These are phyloP conservation scores for Oxyura jamaicensis DNA, from an alignment of 2,113 vertebrate species.

Conservation along the genomic window DNA sequence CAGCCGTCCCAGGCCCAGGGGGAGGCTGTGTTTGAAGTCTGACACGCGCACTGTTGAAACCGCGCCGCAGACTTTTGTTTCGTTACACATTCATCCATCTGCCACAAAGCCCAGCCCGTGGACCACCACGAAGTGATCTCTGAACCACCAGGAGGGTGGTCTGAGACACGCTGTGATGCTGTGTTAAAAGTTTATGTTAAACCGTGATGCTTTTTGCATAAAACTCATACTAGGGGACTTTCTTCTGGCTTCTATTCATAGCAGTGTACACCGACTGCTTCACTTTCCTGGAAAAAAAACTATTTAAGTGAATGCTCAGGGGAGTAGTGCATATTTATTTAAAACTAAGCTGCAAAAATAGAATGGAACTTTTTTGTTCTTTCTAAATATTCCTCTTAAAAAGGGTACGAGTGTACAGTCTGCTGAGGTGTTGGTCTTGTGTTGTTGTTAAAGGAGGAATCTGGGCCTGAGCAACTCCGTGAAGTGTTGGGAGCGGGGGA, in stretches of 20 bases:
- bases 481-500: too few relatives aligned
- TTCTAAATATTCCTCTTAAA: neutral
- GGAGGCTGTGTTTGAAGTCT: fast-evolving
- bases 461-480: too few relatives aligned
- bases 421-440: neutral
- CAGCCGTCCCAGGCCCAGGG: neutral
- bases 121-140: neutral
- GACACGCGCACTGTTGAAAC: fast-evolving
- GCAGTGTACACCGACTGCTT: neutral
- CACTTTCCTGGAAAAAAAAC: neutral
- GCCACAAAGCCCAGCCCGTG: neutral
- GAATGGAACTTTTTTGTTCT: neutral
- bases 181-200: neutral
- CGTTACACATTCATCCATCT: neutral
- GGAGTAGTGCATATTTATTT: neutral
- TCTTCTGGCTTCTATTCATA: fast-evolving
- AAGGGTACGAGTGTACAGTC: neutral
- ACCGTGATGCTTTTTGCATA: neutral
- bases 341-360: neutral
- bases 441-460: neutral
- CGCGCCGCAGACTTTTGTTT: fast-evolving
- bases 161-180: fast-evolving
- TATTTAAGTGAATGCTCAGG: neutral
- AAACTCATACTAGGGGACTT: neutral
- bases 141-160: fast-evolving